These are phyloP conservation scores for Gyrodactylus bullatarudis DNA, from an alignment of 1,140 invertebrate genomes.

Conservation along the genomic window DNA sequence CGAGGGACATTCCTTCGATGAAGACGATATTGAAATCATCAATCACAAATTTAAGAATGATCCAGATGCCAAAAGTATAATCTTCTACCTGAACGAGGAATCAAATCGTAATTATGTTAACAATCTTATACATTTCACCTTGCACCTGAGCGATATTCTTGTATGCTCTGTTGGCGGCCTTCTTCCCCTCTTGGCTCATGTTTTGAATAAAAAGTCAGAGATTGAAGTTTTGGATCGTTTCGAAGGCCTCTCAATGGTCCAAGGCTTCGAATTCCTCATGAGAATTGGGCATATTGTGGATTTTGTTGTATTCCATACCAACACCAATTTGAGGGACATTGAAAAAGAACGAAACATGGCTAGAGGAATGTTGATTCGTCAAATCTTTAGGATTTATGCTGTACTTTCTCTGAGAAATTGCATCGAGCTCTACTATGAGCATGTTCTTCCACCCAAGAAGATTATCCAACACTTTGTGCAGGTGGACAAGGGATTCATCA, in stretches of 20 bases:
- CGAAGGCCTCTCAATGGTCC: conserved; percentile 84
- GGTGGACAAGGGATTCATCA: background rate
- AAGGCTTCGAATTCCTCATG: conserved; percentile 75
- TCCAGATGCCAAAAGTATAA: conserved; percentile 29
- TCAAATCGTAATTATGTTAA: conserved; percentile 96
- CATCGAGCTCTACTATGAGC: background rate
- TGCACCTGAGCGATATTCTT: conserved; percentile 83
- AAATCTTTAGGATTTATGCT: conserved; percentile 45
- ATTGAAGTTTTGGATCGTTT: conserved; percentile 85
- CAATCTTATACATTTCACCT: conserved; percentile 91
- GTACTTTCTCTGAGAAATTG: background rate
- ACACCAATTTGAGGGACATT: conserved; percentile 72
- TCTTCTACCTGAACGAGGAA: conserved; percentile 61
- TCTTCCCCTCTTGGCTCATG: conserved; percentile 67
- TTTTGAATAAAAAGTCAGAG: conserved; percentile 32
- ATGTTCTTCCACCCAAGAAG: background rate
- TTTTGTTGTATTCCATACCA: conserved; percentile 80
- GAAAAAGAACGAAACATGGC: conserved; percentile 99
- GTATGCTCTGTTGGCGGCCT: conserved; percentile 93
- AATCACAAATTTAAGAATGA: background rate
- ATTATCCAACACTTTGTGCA: background rate
- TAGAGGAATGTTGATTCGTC: conserved; percentile 76
- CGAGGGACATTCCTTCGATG: too few relatives aligned
- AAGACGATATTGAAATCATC: too few relatives aligned
- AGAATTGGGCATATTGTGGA: conserved; percentile 87